These are phyloP conservation scores for Mantis religiosa DNA, from an alignment of 2,888 invertebrate species.

Conservation along the genomic window DNA sequence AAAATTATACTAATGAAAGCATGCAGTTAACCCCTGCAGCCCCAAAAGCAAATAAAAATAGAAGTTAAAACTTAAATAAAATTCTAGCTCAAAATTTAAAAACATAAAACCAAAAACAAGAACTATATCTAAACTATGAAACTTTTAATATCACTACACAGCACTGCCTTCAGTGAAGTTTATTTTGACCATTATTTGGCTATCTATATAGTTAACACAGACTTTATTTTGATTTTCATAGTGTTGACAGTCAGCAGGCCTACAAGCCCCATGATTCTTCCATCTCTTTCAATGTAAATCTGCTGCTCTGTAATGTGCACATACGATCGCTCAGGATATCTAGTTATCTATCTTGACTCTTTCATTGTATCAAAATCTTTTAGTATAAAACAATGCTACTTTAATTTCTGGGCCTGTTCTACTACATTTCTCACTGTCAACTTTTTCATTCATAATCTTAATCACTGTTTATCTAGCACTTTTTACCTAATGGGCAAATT, in stretches of 20 bases:
- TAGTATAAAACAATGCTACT: not conserved
- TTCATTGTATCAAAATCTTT: not conserved
- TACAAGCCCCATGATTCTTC: not conserved
- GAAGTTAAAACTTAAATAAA: not conserved
- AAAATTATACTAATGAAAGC: not conserved
- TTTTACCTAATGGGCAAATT: not conserved
- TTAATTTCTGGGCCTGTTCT: not conserved
- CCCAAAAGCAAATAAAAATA: not conserved
- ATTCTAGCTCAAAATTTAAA: not conserved
- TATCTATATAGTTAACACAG: slow-evolving; percentile 7
- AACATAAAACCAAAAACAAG: not conserved
- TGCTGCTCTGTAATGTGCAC: not conserved
- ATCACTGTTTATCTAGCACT: not conserved
- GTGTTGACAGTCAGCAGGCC: not conserved
- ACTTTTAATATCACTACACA: slow-evolving; percentile 8
- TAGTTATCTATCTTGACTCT: not conserved
- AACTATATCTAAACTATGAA: not conserved
- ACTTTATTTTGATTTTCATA: slow-evolving; percentile 14
- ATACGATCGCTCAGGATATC: not conserved
- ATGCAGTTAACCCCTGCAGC: not conserved
- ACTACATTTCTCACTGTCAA: not conserved
- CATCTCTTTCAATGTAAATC: not conserved
- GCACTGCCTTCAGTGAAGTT: not conserved
- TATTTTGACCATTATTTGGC: slow-evolving; percentile 5
- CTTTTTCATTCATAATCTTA: not conserved